Conservation (phyloP, 2,888 invertebrate genomes). For the Eurytoma californica region DNA sequence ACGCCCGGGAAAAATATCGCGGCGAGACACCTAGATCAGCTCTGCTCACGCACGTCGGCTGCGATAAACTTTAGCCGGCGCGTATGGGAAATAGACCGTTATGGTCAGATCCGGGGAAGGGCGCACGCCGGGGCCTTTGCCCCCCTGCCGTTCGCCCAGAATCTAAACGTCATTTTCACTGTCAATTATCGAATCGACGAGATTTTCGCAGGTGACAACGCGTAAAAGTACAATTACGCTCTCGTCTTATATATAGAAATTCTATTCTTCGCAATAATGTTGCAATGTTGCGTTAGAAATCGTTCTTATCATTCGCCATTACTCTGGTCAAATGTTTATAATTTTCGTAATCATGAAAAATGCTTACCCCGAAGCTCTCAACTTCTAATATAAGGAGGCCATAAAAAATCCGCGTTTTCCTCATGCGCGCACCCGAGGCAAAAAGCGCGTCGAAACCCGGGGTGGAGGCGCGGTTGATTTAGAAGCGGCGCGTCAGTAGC, state of each 20-base stretch:
- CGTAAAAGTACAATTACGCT: constrained; percentile 33
- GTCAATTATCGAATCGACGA: constrained; percentile 48
- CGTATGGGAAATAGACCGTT: constrained; percentile 37
- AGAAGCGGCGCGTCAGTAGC: constrained; percentile 40
- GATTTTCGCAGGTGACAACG: constrained; percentile 13
- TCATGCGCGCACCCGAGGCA: no score
- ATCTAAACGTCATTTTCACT: constrained; percentile 45
- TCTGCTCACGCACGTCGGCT: constrained; percentile 57
- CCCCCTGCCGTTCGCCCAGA: background rate
- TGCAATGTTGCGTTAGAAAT: no score
- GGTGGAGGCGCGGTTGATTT: background rate
- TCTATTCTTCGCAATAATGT: no score
- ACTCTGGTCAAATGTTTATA: no score
- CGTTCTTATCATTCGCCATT: background rate
- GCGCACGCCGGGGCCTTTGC: background rate
- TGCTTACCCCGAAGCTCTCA: no score
- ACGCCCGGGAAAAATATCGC: constrained; percentile 49
- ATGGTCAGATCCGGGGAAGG: constrained; percentile 2
- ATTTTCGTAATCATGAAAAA: no score
- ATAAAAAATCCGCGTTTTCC: no score
- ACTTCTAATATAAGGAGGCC: no score
- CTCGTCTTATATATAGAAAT: no score
- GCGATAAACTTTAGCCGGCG: constrained; percentile 61
- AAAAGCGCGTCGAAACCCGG: background rate
- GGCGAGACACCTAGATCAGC: constrained; percentile 60